Conservation (phyloP, 2,113 vertebrate genomes). For the Tricholaema leucomelas region DNA sequence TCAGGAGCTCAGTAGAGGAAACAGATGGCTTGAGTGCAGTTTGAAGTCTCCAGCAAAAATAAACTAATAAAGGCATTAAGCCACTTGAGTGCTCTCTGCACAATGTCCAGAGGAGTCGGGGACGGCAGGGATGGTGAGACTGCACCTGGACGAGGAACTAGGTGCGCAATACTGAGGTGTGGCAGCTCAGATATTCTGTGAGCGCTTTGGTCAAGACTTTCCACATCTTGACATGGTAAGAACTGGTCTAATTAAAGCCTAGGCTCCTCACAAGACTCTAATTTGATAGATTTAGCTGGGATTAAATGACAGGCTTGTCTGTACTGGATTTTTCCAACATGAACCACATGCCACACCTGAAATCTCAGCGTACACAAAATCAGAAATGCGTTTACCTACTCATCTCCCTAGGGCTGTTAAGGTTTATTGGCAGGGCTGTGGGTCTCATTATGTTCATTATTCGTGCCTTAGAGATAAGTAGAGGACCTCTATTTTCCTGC, state of each 20-base stretch:
- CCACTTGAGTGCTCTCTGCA: neutral
- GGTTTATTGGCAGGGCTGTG: constrained; percentile 46
- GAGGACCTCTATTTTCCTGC: constrained; percentile 37
- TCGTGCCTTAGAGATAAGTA: constrained; percentile 8
- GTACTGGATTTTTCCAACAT: constrained; percentile 33
- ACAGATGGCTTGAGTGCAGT: neutral
- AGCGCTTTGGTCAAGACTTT: constrained; percentile 30
- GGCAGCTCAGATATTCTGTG: neutral
- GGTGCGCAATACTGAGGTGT: neutral
- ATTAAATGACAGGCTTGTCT: constrained; percentile 54
- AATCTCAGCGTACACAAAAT: constrained; percentile 18
- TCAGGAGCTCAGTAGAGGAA: neutral
- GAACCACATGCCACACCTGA: constrained; percentile 53
- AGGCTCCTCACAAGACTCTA: constrained; percentile 35
- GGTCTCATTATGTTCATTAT: constrained; percentile 58
- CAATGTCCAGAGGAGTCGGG: neutral
- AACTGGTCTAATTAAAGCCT: constrained; percentile 7
- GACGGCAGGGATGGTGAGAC: accelerated
- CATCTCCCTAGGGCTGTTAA: constrained; percentile 26
- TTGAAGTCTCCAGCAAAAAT: neutral
- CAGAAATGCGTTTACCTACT: constrained; percentile 28
- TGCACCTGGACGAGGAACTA: neutral
- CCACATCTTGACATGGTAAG: neutral
- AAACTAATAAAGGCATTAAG: neutral
- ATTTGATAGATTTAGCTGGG: constrained; percentile 30